Percentiles rank a stretch among this genome's conserved stretches.
Conservation (phyloP, 37 sponge, comb jelly and placozoan species). For the Oscarella lobularis region DNA sequence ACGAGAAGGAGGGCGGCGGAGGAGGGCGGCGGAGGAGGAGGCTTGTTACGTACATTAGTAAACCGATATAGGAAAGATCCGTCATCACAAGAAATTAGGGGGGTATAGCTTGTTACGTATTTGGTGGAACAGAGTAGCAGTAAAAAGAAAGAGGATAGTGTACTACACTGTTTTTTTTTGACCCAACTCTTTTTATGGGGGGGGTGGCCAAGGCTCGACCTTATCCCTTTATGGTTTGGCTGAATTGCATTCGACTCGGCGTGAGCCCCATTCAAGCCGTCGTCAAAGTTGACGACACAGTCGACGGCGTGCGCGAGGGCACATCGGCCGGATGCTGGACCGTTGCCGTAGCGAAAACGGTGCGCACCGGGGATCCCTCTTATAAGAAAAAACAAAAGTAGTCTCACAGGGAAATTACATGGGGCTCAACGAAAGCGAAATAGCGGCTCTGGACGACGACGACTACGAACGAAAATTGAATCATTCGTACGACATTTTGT, state of each 20-base stretch:
- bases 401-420: constrained; percentile 4
- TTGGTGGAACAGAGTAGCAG: no score
- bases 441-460: not conserved
- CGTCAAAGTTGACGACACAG: constrained; percentile 14
- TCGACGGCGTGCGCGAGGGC: constrained; percentile 7
- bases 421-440: constrained; percentile 6
- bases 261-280: constrained; percentile 7
- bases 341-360: constrained; percentile 10
- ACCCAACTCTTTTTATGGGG: not conserved
- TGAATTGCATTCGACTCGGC: constrained; percentile 6
- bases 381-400: not conserved
- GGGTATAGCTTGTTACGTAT: no score
- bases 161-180: no score
- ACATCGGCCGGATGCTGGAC: constrained; percentile 8
- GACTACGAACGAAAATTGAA: constrained; percentile 6
- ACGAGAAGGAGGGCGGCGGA: no score
- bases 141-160: no score
- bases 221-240: constrained; percentile 12
- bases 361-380: not conserved
- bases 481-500: not conserved
- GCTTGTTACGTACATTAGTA: no score
- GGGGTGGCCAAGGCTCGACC: constrained; percentile 3
- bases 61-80: no score
- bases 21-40: no score
- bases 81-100: no score